These are phyloP conservation scores for Acanthosepion esculentum DNA, from an alignment of 2,888 invertebrate species.

Conservation along the genomic window DNA sequence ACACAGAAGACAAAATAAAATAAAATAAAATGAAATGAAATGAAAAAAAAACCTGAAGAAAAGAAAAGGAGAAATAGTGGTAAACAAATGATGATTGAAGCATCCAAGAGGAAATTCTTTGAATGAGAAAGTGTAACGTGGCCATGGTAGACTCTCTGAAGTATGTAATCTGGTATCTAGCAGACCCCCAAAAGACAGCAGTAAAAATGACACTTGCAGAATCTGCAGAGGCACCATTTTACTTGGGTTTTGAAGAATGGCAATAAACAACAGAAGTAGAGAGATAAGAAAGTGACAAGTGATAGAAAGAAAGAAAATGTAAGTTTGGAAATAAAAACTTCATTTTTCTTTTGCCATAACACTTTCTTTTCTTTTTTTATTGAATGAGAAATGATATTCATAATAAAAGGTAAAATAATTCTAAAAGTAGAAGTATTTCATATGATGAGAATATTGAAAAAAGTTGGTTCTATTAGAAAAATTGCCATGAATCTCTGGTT, in stretches of 20 bases:
- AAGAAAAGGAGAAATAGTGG: not conserved
- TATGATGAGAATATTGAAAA: not conserved
- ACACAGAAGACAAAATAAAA: not conserved
- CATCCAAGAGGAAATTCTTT: not conserved
- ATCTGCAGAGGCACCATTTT: not conserved
- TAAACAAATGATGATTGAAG: not conserved
- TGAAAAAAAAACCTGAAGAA: not conserved
- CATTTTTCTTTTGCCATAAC: not conserved
- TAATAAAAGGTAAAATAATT: not conserved
- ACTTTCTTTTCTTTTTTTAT: not conserved
- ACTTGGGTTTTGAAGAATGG: not conserved
- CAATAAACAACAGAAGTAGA: not conserved
- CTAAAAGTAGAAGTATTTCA: not conserved
- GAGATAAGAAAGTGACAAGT: not conserved
- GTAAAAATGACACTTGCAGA: constrained; percentile 21
- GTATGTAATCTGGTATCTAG: constrained; percentile 16
- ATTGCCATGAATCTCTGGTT: not conserved
- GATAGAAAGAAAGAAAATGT: not conserved
- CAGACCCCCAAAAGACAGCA: constrained; percentile 3
- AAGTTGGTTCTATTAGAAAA: not conserved
- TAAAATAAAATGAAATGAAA: not conserved
- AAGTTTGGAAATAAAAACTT: not conserved
- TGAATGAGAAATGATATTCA: not conserved
- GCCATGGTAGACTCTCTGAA: not conserved
- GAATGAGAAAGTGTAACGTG: not conserved